phyloP scores from a whole-genome alignment of 2,797 vertebrate species.

The Enteromius paludinosus region DNA sequence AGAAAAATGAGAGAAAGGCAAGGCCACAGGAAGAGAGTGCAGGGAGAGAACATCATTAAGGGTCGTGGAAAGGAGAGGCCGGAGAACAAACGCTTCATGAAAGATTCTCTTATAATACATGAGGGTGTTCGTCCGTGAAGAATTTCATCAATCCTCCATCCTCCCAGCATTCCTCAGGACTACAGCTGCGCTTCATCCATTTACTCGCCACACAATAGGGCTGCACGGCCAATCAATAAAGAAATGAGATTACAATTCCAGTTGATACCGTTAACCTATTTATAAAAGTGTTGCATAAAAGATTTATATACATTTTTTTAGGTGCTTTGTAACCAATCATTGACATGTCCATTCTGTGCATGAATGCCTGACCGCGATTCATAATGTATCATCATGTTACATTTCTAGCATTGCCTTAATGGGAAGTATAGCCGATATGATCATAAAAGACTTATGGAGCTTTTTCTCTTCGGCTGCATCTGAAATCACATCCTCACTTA shows the following conservation, averaged over 20 bases:
- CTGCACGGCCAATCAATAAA: constrained; percentile 2
- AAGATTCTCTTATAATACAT: constrained; percentile 78
- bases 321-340: not conserved
- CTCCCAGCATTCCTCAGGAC: constrained; percentile 38
- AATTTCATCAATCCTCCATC: constrained; percentile 79
- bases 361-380: not conserved
- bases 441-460: not conserved
- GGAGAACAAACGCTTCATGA: constrained; percentile 73
- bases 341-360: not conserved
- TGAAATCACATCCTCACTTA: not conserved
- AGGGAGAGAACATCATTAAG: constrained; percentile 49
- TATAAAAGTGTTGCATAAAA: not conserved
- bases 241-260: not conserved
- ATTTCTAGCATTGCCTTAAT: not conserved
- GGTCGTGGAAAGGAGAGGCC: constrained; percentile 71
- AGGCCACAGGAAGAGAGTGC: constrained; percentile 27
- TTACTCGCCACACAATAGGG: not conserved
- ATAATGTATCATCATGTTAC: not conserved
- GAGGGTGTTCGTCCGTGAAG: constrained; percentile 76
- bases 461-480: not conserved
- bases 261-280: not conserved
- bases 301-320: not conserved
- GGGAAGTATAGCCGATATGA: not conserved
- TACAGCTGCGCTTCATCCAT: constrained; percentile 20
- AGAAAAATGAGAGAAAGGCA: constrained; percentile 35